Base-by-base conservation (phyloP, 2,888 invertebrate species). In the Idaea straminata region DNA sequence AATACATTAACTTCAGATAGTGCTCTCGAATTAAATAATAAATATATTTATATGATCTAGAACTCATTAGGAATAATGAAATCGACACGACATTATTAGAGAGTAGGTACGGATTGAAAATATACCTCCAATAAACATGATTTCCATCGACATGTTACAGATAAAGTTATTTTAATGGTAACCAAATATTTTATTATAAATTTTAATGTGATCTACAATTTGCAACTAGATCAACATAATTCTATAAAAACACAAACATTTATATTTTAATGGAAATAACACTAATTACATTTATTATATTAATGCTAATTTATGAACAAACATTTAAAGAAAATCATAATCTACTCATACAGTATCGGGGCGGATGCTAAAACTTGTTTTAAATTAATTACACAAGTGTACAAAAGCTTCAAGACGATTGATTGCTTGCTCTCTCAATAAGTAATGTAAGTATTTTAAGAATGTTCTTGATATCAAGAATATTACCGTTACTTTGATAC, bases 1-100 rank as follows among this genome's bases (percentile, higher is more conserved):
- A 69, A 78, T 71, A 72, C 68, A 64, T 77, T 70, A 77, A 76
- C 70, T 74, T 79, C 69, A 66, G 74, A 75, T 78, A 72, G 73
- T 76, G 78, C 79, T 77, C 74, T 77, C 71, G 72, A 74, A 72
- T 77, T 77, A 73, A 77, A 75, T 74, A 76, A 47, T 81, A 83
- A 75, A 87, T 91, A 92, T 92, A 92, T 92, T 92, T 89, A 91
- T 92, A 92, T 91, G 92, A 92, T 92, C 92, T 92, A 92, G 92
- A 92, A 92, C 88, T 85, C 81, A 89, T 85, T 82, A 85, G 83
- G 83, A 87, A 85, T 86, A 85, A 84, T 83, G 80, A 80, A 79
- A 80, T 80, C 70, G 81, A 79, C 77, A 80, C 74, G 78, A 83
- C 74, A 75, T 79, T 77, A 74, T 34, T 59, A 59, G 59, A 77